Base-by-base conservation (phyloP, 2,113 vertebrate species). In the Pteropus alecto region DNA sequence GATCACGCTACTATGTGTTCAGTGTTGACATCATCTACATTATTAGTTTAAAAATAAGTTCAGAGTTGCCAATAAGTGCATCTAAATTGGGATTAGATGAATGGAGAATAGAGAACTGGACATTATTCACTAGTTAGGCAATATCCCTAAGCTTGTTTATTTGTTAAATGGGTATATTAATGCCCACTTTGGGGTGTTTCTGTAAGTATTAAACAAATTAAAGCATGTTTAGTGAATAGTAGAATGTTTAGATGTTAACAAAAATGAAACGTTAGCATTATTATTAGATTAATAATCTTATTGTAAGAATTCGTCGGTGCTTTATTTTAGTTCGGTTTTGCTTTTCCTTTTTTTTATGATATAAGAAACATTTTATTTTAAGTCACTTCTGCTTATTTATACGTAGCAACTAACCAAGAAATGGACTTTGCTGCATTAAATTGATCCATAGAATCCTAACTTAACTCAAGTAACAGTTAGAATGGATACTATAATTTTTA, bases 401-500 rank as follows among this genome's bases (percentile, higher is more conserved):
- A 30, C 14, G 15, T 22, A 78, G 18, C 35, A 78, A 33, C 5
- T 35, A 78, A 86, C 43, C 30, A 70, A 81, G 58, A 86, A 78
- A 84, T 91, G 76, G 65, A 73, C 46, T 82, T 94, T 63, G n/a
- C 61, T 21, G 11, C 19, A 87, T 93, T 63, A 92, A 22, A 13
- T 30, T 60, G 33, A 97, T 38, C 41, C 22, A 28, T 28, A 28
- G 76, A 38, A 38, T 94, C 43, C 35, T 96, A 89, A 86, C 93
- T 96, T 94, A 93, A 87, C 24, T 77, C 30, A 65, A 88, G 61
- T 63, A 93, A 84, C 24, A 67, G 38, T 16, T 61, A 33, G 24
- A 97, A 87, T 76, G 35, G 35, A 71, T 90, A 48, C 63, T 94
- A 82, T 95, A 95, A 94, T 86, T 97, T 98, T 86, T 78, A 91